phyloP scores from a whole-genome alignment of 2,888 invertebrate species.

The Leptinotarsa peninsularis region DNA sequence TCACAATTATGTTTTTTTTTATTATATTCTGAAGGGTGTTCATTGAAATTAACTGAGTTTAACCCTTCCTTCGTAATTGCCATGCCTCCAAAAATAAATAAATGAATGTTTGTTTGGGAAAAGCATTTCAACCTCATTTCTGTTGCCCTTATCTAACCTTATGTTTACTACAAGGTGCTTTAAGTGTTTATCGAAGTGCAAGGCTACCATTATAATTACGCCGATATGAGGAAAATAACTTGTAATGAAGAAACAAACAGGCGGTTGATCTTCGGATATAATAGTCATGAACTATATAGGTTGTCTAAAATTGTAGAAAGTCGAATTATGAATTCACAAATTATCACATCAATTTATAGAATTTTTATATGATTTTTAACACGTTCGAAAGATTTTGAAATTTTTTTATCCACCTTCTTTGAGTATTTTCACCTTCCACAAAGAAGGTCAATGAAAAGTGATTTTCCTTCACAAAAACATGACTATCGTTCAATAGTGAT shows the following conservation, averaged over 20 bases:
- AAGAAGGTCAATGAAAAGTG: too few species aligned
- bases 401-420: too few species aligned
- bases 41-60: neutral
- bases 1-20: too few species aligned
- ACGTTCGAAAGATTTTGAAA: too few species aligned
- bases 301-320: neutral
- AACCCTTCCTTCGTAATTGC: neutral
- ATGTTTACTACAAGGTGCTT: neutral
- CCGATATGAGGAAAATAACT: neutral
- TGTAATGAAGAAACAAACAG: neutral
- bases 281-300: neutral
- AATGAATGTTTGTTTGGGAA: neutral
- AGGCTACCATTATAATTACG: neutral
- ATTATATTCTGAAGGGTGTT: too few species aligned
- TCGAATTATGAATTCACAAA: too few species aligned
- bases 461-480: too few species aligned
- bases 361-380: too few species aligned
- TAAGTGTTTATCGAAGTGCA: neutral
- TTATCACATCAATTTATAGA: too few species aligned
- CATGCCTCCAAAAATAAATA: too few species aligned
- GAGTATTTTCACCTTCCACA: too few species aligned
- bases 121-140: neutral
- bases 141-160: neutral
- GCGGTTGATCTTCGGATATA: constrained; percentile 4
- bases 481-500: too few species aligned